Evolutionary conservation across 2,888 invertebrate species (phyloP).

Genomic region (Ethmia dodecea): DNA sequence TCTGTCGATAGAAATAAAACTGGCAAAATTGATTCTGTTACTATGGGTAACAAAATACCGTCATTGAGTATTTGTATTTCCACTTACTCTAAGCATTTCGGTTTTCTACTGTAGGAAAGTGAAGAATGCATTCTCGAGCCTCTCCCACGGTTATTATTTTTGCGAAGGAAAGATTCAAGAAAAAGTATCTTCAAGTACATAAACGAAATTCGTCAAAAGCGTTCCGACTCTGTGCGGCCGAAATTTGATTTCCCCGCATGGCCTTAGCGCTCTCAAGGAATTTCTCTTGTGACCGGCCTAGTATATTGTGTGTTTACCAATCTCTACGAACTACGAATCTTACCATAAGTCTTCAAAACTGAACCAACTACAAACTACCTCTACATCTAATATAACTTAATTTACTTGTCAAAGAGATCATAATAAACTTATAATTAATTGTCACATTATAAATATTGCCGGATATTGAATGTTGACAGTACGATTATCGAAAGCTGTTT

Average conservation of each 20-base stretch:
- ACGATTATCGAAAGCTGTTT: constrained; percentile 6
- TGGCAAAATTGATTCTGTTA: constrained; percentile 35
- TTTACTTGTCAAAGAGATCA: constrained; percentile 73
- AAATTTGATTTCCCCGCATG: constrained; percentile 56
- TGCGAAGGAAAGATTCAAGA: constrained; percentile 31
- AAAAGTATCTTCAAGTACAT: constrained; percentile 13
- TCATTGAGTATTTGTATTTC: constrained; percentile 73
- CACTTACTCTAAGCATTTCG: constrained; percentile 31
- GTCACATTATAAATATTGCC: constrained; percentile 61
- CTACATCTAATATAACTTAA: constrained; percentile 59
- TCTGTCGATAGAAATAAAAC: constrained; percentile 13
- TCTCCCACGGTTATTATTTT: constrained; percentile 28
- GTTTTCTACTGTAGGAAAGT: not conserved
- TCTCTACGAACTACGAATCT: too few species aligned
- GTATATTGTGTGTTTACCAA: too few species aligned
- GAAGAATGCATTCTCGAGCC: constrained; percentile 22
- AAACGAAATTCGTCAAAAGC: constrained; percentile 42
- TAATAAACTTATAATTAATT: constrained; percentile 71
- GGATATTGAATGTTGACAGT: constrained; percentile 10
- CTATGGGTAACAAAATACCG: constrained; percentile 40
- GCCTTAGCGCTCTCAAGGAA: constrained; percentile 38
- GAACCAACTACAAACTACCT: constrained; percentile 27
- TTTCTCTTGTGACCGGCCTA: constrained; percentile 42
- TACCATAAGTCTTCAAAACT: too few species aligned
- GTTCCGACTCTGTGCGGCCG: constrained; percentile 28